Percentiles rank a stretch among this genome's conserved stretches.
Evolutionary conservation across 2,113 vertebrate genomes (phyloP).

Genomic region (Euleptes europaea): DNA sequence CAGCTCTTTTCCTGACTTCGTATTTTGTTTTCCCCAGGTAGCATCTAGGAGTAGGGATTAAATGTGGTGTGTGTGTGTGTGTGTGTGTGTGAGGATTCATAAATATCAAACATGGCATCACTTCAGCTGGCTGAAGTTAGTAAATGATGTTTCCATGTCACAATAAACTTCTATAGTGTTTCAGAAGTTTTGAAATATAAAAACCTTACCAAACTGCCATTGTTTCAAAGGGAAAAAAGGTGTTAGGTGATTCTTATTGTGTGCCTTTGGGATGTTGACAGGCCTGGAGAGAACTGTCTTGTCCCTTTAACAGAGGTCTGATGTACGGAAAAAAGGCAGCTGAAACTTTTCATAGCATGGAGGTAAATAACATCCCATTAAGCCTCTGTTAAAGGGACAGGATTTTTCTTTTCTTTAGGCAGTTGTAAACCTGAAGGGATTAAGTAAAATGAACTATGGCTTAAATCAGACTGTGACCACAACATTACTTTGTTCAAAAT

Average conservation of each 20-base stretch:
- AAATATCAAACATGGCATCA: not conserved
- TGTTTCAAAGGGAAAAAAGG: not conserved
- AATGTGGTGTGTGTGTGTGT: not conserved
- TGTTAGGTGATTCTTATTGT: slow-evolving; percentile 5
- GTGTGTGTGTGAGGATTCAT: not conserved
- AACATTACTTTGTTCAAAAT: not conserved
- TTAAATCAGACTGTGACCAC: slow-evolving; percentile 9
- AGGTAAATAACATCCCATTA: too few relatives aligned
- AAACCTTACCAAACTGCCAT: slow-evolving; percentile 10
- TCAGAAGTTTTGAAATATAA: slow-evolving; percentile 7
- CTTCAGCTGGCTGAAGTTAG: not conserved
- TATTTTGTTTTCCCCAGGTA: not conserved
- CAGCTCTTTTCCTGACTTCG: not conserved
- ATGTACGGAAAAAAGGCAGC: too few relatives aligned
- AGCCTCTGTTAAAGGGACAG: too few relatives aligned
- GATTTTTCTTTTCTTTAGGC: too few relatives aligned
- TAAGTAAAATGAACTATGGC: not conserved
- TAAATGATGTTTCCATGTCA: not conserved
- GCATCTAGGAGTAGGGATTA: not conserved
- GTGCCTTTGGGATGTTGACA: not conserved
- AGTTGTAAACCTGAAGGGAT: not conserved
- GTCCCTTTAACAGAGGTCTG: too few relatives aligned
- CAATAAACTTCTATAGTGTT: slow-evolving; percentile 9
- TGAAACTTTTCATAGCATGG: too few relatives aligned
- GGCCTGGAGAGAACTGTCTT: too few relatives aligned